A percentile compares a stretch with the other conserved stretches of the same genome.
These are phyloP conservation scores for Thalassoma bifasciatum DNA, from an alignment of 2,113 vertebrate genomes.

Conservation along the genomic window DNA sequence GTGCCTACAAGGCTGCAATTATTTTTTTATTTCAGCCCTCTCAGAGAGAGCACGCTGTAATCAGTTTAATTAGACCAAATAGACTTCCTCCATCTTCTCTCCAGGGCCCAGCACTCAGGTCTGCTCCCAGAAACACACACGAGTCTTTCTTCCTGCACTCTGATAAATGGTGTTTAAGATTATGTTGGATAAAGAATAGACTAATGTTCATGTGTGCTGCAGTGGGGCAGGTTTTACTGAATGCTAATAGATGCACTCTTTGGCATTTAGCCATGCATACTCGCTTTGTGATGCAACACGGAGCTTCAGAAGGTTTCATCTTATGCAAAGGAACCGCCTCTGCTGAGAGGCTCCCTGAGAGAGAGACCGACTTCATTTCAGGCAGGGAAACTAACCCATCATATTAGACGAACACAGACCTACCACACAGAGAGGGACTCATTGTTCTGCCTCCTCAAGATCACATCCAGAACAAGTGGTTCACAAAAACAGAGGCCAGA, in stretches of 20 bases:
- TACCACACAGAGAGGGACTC: slow-evolving; percentile 8
- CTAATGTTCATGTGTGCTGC: slow-evolving; percentile 82
- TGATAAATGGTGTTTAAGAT: slow-evolving; percentile 87
- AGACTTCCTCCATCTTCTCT: slow-evolving; percentile 53
- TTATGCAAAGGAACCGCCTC: slow-evolving; percentile 64
- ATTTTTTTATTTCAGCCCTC: slow-evolving; percentile 57
- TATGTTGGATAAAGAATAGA: slow-evolving; percentile 86
- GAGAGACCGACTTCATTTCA: slow-evolving; percentile 52
- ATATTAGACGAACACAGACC: slow-evolving; percentile 37
- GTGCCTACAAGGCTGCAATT: slow-evolving; percentile 55
- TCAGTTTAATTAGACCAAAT: slow-evolving; percentile 72
- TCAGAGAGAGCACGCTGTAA: slow-evolving; percentile 45
- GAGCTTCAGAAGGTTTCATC: slow-evolving; percentile 64
- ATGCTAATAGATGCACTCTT: slow-evolving; percentile 85
- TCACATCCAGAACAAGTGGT: too few relatives aligned
- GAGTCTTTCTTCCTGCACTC: slow-evolving; percentile 85
- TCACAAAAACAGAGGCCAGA: too few relatives aligned
- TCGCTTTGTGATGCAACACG: slow-evolving; percentile 67
- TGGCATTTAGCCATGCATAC: slow-evolving; percentile 83
- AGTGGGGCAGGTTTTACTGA: slow-evolving; percentile 77
- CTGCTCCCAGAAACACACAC: slow-evolving; percentile 25
- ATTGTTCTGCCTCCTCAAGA: neutral
- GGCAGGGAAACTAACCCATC: slow-evolving; percentile 49
- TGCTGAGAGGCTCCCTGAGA: slow-evolving; percentile 51
- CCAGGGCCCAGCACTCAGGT: slow-evolving; percentile 22